phyloP scores from a whole-genome alignment of 2,797 vertebrate species.

The Esox lucius region DNA sequence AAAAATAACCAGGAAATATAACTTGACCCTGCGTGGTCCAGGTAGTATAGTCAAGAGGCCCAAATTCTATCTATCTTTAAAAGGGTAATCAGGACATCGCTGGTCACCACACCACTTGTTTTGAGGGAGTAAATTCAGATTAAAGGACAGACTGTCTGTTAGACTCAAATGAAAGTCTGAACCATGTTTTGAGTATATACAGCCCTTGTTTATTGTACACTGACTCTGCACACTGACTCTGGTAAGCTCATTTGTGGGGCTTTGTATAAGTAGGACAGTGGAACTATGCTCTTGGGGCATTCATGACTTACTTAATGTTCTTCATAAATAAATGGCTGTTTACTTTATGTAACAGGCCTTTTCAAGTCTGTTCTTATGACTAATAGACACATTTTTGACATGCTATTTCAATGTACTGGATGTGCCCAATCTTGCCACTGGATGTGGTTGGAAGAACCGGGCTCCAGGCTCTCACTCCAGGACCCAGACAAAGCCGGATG shows the following conservation, averaged over 20 bases:
- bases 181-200: neutral
- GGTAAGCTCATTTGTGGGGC: neutral
- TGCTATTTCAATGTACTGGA: neutral
- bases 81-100: neutral
- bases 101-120: neutral
- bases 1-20: neutral
- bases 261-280: neutral
- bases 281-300: neutral
- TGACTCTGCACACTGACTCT: neutral
- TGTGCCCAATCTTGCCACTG: neutral
- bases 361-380: neutral
- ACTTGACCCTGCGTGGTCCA: neutral
- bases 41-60: neutral
- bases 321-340: too few relatives aligned
- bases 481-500: neutral
- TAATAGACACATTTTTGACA: neutral
- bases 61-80: constrained; percentile 1
- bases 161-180: neutral
- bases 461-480: neutral
- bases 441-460: neutral
- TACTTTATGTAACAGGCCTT: neutral
- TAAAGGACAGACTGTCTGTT: neutral
- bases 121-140: neutral
- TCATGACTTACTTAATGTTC: neutral
- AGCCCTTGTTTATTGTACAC: neutral